Conservation (phyloP, 2,113 vertebrate genomes). For the Lycocorax pyrrhopterus region DNA sequence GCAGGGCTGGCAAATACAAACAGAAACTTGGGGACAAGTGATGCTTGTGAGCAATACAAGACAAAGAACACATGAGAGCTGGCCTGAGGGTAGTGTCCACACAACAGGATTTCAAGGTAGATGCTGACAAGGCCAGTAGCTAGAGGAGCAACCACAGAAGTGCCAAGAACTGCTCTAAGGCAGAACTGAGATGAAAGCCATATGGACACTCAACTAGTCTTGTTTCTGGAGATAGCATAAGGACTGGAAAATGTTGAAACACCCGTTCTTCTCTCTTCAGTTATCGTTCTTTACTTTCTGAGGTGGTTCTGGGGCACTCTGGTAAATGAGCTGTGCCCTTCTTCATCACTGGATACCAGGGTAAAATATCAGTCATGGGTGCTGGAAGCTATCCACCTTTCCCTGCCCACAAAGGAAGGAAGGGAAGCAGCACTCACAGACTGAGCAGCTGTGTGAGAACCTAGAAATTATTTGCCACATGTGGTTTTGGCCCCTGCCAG, state of each 20-base stretch:
- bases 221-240: background rate
- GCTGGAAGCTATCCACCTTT: background rate
- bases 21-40: background rate
- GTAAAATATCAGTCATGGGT: background rate
- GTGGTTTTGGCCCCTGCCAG: background rate
- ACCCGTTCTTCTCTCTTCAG: background rate
- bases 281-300: background rate
- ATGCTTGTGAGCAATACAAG: background rate
- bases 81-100: accelerated
- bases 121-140: background rate
- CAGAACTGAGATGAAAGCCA: background rate
- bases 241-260: background rate
- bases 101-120: background rate
- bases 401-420: background rate
- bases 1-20: background rate
- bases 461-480: background rate
- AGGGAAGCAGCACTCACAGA: background rate
- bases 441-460: background rate
- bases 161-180: background rate
- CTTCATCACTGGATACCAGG: background rate
- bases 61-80: background rate
- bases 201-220: background rate
- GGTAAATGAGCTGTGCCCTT: background rate
- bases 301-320: background rate
- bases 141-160: background rate